Percentiles rank a stretch among this genome's conserved stretches.
Evolutionary conservation across 1,140 invertebrate species (phyloP).

Genomic region (Drosophila punjabiensis): DNA sequence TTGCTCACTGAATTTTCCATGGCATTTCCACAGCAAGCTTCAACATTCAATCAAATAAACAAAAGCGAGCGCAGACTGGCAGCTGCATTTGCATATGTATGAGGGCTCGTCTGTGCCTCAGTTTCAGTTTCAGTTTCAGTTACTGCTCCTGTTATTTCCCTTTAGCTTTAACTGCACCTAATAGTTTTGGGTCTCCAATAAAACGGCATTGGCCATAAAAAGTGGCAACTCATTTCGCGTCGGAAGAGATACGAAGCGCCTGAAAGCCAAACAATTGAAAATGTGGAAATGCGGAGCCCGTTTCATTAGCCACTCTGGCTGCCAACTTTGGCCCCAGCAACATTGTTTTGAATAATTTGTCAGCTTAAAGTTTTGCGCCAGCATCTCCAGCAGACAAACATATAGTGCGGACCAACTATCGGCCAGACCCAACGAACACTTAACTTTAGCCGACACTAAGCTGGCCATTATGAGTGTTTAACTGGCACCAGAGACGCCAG

Average conservation of each 20-base stretch:
- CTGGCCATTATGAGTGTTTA: slow-evolving; percentile 48
- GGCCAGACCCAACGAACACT: slow-evolving; percentile 6
- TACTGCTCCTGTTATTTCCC: slow-evolving; percentile 52
- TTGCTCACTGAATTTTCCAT: slow-evolving; percentile 36
- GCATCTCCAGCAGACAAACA: slow-evolving; percentile 25
- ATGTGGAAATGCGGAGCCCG: slow-evolving; percentile 26
- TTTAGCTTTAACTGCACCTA: slow-evolving; percentile 60
- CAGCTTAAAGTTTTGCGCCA: slow-evolving; percentile 40
- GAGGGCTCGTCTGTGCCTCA: slow-evolving; percentile 40
- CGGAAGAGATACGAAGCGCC: slow-evolving; percentile 45
- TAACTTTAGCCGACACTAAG: slow-evolving; percentile 60
- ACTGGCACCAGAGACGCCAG: slow-evolving; percentile 20
- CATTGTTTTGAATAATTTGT: slow-evolving; percentile 79
- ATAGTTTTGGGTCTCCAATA: slow-evolving; percentile 69
- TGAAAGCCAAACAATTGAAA: slow-evolving; percentile 49
- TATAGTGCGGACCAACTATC: slow-evolving; percentile 9
- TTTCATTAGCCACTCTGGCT: slow-evolving; percentile 70
- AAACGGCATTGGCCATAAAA: slow-evolving; percentile 77
- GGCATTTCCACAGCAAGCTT: slow-evolving; percentile 52
- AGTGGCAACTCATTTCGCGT: slow-evolving; percentile 61
- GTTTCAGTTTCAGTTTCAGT: slow-evolving; percentile 30
- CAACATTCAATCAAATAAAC: slow-evolving; percentile 27
- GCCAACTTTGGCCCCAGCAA: slow-evolving; percentile 63
- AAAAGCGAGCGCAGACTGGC: slow-evolving; percentile 31
- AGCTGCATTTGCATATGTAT: slow-evolving; percentile 73